A percentile compares a stretch with the other conserved stretches of the same genome.
Conservation (phyloP, 2,113 vertebrate genomes). For the Tamias sibiricus region DNA sequence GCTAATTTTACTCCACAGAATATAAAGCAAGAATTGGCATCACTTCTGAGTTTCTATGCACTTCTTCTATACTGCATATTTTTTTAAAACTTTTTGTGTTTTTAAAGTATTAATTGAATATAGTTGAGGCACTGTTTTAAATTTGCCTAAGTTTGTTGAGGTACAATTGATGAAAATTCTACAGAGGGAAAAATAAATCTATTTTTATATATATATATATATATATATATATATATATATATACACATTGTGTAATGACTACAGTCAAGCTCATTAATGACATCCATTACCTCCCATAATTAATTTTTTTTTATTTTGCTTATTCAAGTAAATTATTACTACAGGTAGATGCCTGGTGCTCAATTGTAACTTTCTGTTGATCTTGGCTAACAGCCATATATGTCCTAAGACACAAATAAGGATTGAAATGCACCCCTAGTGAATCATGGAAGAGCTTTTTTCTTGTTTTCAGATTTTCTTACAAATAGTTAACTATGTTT, state of each 20-base stretch:
- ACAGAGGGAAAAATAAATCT: not conserved
- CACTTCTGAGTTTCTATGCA: slow-evolving; percentile 5
- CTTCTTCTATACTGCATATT: not conserved
- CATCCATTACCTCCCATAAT: not conserved
- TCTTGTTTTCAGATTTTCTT: not conserved
- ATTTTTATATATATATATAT: not conserved
- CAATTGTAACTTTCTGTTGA: not conserved
- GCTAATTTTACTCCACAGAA: not conserved
- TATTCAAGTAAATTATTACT: slow-evolving; percentile 8
- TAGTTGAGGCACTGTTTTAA: not conserved
- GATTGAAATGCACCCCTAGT: not conserved
- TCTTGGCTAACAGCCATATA: not conserved
- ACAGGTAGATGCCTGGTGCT: not conserved
- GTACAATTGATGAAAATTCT: not conserved
- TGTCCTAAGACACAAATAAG: not conserved
- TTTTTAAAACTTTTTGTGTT: not conserved
- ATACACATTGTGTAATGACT: not conserved
- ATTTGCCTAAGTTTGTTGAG: not conserved
- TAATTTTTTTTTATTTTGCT: not conserved
- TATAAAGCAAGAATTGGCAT: slow-evolving; percentile 22
- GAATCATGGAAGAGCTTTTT: not conserved
- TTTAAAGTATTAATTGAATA: not conserved
- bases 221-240: not conserved
- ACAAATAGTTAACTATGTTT: not conserved
- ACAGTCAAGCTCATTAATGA: not conserved